These are phyloP conservation scores for Hypercompe scribonia DNA, from an alignment of 2,888 invertebrate genomes.

Conservation along the genomic window DNA sequence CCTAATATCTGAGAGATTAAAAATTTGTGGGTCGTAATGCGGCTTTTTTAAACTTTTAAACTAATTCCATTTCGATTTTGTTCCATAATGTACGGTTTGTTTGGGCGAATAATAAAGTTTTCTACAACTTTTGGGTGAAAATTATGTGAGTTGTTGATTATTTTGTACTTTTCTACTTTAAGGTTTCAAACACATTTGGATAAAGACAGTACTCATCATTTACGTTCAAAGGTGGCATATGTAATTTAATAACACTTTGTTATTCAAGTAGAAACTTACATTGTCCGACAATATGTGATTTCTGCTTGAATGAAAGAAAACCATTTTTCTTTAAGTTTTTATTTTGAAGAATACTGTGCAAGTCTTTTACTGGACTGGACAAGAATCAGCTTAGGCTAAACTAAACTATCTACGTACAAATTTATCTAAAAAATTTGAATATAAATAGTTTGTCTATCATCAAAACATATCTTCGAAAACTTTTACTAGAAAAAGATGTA, in stretches of 20 bases:
- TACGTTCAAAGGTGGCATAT: not conserved
- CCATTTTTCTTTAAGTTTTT: no score
- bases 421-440: no score
- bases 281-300: not conserved
- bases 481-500: no score
- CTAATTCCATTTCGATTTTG: slow-evolving; percentile 23
- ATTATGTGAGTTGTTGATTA: not conserved
- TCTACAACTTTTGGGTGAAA: slow-evolving; percentile 4
- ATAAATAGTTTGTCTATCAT: no score
- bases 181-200: not conserved
- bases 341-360: no score
- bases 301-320: no score
- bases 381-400: no score
- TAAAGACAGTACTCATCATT: not conserved
- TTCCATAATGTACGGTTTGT: slow-evolving; percentile 14
- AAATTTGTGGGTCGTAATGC: slow-evolving; percentile 26
- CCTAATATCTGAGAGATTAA: slow-evolving; percentile 61
- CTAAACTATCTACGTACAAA: no score
- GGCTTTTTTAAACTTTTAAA: slow-evolving; percentile 20
- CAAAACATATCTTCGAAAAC: no score
- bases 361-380: no score
- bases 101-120: slow-evolving; percentile 8
- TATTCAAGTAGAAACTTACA: not conserved
- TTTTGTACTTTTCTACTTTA: not conserved
- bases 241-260: not conserved